phyloP scores from a whole-genome alignment of 2,113 vertebrate genomes.

The Lutjanus erythropterus region DNA sequence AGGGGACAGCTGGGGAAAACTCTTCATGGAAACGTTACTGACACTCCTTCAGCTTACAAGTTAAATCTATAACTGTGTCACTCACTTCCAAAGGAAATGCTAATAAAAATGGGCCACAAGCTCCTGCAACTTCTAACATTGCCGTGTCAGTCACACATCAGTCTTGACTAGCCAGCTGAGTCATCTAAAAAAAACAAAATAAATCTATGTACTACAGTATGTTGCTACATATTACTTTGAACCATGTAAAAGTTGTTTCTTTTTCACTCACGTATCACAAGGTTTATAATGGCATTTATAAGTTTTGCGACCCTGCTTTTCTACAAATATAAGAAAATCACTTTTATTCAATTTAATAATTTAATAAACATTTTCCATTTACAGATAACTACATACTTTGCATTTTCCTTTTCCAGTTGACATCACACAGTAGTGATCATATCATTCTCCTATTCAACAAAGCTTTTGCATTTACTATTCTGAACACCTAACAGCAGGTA shows the following conservation, averaged over 20 bases:
- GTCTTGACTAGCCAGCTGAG: not conserved
- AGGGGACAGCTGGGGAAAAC: not conserved
- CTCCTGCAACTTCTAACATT: not conserved
- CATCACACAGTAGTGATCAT: not conserved
- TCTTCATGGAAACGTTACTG: slow-evolving; percentile 25
- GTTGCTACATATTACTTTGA: not conserved
- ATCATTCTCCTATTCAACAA: slow-evolving; percentile 13
- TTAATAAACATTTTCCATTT: not conserved
- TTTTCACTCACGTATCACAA: not conserved
- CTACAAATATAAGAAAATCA: not conserved
- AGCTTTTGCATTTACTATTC: slow-evolving; percentile 20
- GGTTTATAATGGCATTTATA: too few species aligned
- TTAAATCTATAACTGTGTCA: slow-evolving; percentile 22
- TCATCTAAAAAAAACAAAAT: not conserved
- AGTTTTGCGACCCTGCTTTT: not conserved
- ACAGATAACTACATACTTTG: not conserved
- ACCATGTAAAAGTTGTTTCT: too few species aligned
- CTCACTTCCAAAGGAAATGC: slow-evolving; percentile 21
- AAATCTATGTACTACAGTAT: not conserved
- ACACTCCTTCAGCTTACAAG: slow-evolving; percentile 10
- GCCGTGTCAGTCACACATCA: not conserved
- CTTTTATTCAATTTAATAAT: not conserved
- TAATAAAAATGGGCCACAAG: slow-evolving; percentile 4
- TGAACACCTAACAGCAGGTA: slow-evolving; percentile 26
- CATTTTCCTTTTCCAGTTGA: not conserved